Evolutionary conservation across 2,888 invertebrate species (phyloP), one percentile per base, ranked within the genome.

Genomic region (Oeneis ivallda): DNA sequence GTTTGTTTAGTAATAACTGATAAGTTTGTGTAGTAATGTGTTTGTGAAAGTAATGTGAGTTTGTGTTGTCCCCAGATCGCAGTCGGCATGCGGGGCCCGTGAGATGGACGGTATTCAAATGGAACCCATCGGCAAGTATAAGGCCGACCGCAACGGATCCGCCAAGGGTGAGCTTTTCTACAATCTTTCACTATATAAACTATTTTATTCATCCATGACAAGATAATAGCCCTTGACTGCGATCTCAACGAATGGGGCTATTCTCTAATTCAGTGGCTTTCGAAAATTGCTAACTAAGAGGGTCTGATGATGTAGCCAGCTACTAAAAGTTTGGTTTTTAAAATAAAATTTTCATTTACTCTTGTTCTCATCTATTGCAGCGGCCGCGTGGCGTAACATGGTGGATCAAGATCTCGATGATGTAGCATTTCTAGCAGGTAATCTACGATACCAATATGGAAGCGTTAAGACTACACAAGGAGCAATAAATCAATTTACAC

Each of bases 351-450:
- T n/a, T n/a, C n/a, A n/a, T n/a, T 13, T 17, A 11, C 1, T 13
- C 6, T 34, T n/a, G 13, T 10, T 13, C 8, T 47, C 15, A 11
- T 54, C 70, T 66, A 65, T 69, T 65, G 39, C 74, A 88, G 87
- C 89, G 83, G 92, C 92, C 70, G 92, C 93, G 75, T 94, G 95
- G 93, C 93, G 94, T 74, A 94, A 94, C 80, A 96, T 97, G 97
- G 96, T 96, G 88, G 97, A 97, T 83, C 96, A 96, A 86, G 97
- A 97, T 92, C 94, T 97, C 83, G 97, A 97, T 85, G 97, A 97
- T 93, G 97, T 97, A 80, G 97, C 97, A 71, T 97, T 97, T 93
- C 93, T 97, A 87, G 97, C 97, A 92, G 97, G 97, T 96, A 76
- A 87, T 1, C 26, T 26, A 26, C 26, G 5, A 26, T 26, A 26